phyloP scores from a whole-genome alignment of 1,140 invertebrate genomes.

The Eupristina koningsbergeri region DNA sequence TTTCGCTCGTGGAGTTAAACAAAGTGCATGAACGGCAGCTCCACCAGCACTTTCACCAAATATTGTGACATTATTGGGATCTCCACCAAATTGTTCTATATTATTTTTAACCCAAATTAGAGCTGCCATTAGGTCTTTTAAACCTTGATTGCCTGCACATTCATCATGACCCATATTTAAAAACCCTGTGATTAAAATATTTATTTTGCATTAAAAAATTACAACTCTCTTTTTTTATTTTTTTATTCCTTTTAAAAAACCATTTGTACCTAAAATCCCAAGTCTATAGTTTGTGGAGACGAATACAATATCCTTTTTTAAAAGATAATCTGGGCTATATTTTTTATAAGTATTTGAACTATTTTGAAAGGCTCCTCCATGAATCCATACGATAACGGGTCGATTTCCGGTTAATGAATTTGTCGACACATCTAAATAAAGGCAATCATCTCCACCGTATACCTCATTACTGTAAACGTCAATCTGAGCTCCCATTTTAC shows the following conservation, averaged over 20 bases:
- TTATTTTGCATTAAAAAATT: slow-evolving; percentile 7
- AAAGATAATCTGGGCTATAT: slow-evolving; percentile 74
- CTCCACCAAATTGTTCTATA: slow-evolving; percentile 59
- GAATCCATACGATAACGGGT: slow-evolving; percentile 82
- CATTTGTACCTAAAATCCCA: slow-evolving; percentile 73
- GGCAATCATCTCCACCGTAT: slow-evolving; percentile 81
- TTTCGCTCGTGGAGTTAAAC: slow-evolving; percentile 54
- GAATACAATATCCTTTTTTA: slow-evolving; percentile 74
- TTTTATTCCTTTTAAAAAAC: background rate
- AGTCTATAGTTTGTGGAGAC: slow-evolving; percentile 78
- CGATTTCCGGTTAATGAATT: slow-evolving; percentile 73
- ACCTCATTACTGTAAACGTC: slow-evolving; percentile 53
- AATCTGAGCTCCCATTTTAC: slow-evolving; percentile 48
- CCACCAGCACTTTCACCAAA: slow-evolving; percentile 57
- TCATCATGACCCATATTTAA: slow-evolving; percentile 57
- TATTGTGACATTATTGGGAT: slow-evolving; percentile 58
- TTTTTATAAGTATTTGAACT: slow-evolving; percentile 69
- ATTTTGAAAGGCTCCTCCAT: slow-evolving; percentile 78
- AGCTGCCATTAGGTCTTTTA: slow-evolving; percentile 59
- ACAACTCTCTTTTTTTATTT: no score
- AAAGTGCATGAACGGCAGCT: slow-evolving; percentile 54
- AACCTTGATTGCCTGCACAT: slow-evolving; percentile 58
- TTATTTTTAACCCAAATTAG: slow-evolving; percentile 60
- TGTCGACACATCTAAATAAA: slow-evolving; percentile 86
- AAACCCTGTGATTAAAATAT: slow-evolving; percentile 54